Conservation (phyloP, 2,888 invertebrate species). For the Thymelicus acteon region DNA sequence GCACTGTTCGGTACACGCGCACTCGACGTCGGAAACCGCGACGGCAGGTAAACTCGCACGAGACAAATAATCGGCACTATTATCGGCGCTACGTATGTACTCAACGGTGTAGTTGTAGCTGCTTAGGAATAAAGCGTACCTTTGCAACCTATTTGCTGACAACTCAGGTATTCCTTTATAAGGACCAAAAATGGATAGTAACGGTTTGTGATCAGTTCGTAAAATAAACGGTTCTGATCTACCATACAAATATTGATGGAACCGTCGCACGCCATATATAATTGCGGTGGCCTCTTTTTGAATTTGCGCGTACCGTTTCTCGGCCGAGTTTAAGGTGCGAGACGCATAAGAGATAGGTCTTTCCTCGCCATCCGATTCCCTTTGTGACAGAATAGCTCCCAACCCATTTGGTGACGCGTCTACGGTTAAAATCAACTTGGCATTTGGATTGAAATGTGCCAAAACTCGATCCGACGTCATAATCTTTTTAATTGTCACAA, state of each 20-base stretch:
- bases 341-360: slow-evolving; percentile 43
- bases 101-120: slow-evolving; percentile 45
- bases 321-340: slow-evolving; percentile 39
- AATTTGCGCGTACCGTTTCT: slow-evolving; percentile 15
- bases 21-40: background rate
- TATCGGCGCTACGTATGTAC: slow-evolving; percentile 10
- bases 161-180: slow-evolving; percentile 27
- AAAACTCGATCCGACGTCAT: slow-evolving; percentile 18
- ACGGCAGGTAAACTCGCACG: background rate
- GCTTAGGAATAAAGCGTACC: slow-evolving; percentile 46
- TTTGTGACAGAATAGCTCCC: slow-evolving; percentile 19
- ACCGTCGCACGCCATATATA: slow-evolving; percentile 38
- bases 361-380: slow-evolving; percentile 18
- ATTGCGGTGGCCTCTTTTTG: slow-evolving; percentile 44
- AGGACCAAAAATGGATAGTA: slow-evolving; percentile 44
- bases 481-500: slow-evolving; percentile 28
- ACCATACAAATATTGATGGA: slow-evolving; percentile 43
- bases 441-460: background rate
- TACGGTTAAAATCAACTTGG: slow-evolving; percentile 19
- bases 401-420: slow-evolving; percentile 10
- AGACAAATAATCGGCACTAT: slow-evolving; percentile 12
- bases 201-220: slow-evolving; percentile 45
- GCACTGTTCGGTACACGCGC: slow-evolving; percentile 15
- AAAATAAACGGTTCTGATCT: slow-evolving; percentile 34
- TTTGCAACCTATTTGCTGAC: slow-evolving; percentile 46